Evolutionary conservation across 2,888 invertebrate genomes (phyloP).

Genomic region (Cyaniris semiargus): DNA sequence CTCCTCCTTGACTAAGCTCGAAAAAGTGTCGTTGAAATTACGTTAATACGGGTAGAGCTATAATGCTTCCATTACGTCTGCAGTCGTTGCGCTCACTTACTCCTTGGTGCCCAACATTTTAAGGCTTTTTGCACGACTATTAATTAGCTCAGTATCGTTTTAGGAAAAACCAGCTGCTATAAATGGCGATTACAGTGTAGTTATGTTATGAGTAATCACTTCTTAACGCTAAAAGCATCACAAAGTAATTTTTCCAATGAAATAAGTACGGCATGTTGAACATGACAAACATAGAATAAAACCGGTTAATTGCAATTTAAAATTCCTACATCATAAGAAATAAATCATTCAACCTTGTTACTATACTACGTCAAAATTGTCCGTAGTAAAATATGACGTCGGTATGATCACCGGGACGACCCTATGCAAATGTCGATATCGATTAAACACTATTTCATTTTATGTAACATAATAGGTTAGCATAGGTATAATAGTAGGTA

Average conservation of each 20-base stretch:
- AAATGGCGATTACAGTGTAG: not conserved
- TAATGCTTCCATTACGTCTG: too few relatives aligned
- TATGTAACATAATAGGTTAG: too few relatives aligned
- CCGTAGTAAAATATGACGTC: slow-evolving; percentile 26
- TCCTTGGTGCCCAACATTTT: too few relatives aligned
- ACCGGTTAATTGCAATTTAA: slow-evolving; percentile 9
- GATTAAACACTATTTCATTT: not conserved
- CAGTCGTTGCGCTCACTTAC: too few relatives aligned
- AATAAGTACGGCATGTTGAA: not conserved
- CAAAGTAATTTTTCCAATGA: not conserved
- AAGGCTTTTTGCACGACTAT: too few relatives aligned
- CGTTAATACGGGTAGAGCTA: too few relatives aligned
- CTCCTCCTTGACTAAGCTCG: too few relatives aligned
- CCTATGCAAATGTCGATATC: slow-evolving; percentile 8
- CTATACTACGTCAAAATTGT: not conserved
- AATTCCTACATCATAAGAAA: slow-evolving; percentile 14
- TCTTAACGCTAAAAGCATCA: not conserved
- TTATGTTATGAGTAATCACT: not conserved
- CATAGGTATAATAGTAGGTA: too few relatives aligned
- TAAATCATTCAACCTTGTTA: slow-evolving; percentile 25
- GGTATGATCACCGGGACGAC: not conserved
- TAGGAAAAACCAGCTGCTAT: not conserved
- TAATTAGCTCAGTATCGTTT: not conserved
- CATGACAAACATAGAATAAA: not conserved
- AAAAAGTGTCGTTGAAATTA: too few relatives aligned